Conservation (phyloP, 1,140 invertebrate species). For the Venustaconcha ellipsiformis region DNA sequence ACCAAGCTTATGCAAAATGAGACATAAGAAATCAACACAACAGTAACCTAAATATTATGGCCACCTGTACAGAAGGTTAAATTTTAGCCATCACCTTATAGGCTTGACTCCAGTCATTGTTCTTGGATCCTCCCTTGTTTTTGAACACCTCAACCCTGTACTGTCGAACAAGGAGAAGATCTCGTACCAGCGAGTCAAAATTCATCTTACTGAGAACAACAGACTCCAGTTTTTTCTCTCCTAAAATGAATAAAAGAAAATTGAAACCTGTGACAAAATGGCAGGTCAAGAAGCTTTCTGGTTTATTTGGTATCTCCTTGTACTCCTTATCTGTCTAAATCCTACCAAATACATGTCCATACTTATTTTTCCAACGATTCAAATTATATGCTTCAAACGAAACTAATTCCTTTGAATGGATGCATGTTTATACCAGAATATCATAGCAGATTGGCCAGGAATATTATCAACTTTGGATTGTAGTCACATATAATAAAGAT, state of each 20-base stretch:
- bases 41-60: too few species aligned
- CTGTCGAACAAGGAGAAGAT: slow-evolving; percentile 86
- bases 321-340: neutral
- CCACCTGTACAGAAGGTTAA: too few species aligned
- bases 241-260: slow-evolving; percentile 43
- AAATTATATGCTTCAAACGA: neutral
- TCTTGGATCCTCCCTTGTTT: slow-evolving; percentile 60
- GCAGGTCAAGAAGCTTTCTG: neutral
- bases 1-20: too few species aligned
- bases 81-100: slow-evolving; percentile 59
- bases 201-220: slow-evolving; percentile 84
- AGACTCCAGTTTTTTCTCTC: slow-evolving; percentile 78
- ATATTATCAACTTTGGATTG: too few species aligned
- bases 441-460: too few species aligned
- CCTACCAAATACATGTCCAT: neutral
- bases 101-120: slow-evolving; percentile 66
- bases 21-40: too few species aligned
- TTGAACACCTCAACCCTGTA: slow-evolving; percentile 90
- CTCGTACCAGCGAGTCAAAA: slow-evolving; percentile 86
- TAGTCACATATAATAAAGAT: too few species aligned
- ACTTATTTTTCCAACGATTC: neutral
- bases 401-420: neutral
- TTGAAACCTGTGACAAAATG: neutral
- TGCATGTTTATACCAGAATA: too few species aligned
- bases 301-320: neutral